phyloP scores from a whole-genome alignment of 2,113 vertebrate species.

The Maccullochella peelii region DNA sequence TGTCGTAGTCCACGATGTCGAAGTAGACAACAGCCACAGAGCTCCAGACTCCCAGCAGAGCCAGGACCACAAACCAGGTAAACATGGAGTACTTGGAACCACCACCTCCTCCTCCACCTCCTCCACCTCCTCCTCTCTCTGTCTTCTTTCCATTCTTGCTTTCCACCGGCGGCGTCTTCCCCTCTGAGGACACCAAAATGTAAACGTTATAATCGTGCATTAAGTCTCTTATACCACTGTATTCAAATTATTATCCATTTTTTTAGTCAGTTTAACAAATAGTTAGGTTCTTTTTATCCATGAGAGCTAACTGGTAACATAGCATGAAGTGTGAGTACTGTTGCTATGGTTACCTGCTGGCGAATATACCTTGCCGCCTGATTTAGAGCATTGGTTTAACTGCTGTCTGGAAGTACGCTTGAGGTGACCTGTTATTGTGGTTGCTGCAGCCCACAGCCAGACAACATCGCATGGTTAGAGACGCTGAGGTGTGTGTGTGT shows the following conservation, averaged over 20 bases:
- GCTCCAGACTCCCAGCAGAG: slow-evolving; percentile 95
- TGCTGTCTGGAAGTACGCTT: background rate
- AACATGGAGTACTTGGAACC: slow-evolving; percentile 86
- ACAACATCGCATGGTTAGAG: background rate
- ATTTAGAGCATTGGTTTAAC: background rate
- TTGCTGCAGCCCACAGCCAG: background rate
- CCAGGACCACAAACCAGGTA: slow-evolving; percentile 95
- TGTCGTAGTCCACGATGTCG: slow-evolving; percentile 95
- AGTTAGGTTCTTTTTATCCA: background rate
- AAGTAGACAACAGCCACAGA: slow-evolving; percentile 97
- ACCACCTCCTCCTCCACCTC: slow-evolving; percentile 40
- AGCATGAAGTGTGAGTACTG: background rate
- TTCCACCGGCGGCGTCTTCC: slow-evolving; percentile 69
- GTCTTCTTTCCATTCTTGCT: slow-evolving; percentile 88
- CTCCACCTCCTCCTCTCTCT: slow-evolving; percentile 72
- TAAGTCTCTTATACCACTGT: background rate
- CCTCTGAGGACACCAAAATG: slow-evolving; percentile 62
- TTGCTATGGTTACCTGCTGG: background rate
- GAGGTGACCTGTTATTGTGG: background rate
- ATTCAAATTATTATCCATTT: background rate
- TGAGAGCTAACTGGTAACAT: background rate
- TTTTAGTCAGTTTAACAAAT: too few species aligned
- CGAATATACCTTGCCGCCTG: background rate
- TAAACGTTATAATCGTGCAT: background rate
- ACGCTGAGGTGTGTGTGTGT: background rate